These are phyloP conservation scores for Cyclina sinensis DNA, from an alignment of 1,140 invertebrate genomes.

Conservation along the genomic window DNA sequence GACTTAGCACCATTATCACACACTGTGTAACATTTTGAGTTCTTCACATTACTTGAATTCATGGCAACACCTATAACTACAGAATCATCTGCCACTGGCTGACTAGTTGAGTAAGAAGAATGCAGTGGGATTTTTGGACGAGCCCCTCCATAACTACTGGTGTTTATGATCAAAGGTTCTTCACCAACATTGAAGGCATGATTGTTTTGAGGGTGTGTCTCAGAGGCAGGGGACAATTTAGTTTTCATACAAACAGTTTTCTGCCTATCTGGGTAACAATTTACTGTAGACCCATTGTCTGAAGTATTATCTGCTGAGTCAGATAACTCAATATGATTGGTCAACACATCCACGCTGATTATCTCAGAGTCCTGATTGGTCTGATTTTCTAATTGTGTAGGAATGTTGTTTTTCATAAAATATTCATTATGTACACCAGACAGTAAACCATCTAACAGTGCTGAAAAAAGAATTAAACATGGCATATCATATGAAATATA, in stretches of 20 bases:
- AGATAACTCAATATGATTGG: conserved; percentile 55
- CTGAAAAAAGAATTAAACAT: too few species aligned
- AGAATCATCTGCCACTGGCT: conserved; percentile 24
- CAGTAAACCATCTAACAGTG: conserved; percentile 54
- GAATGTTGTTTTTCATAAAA: conserved; percentile 36
- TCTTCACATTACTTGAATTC: conserved; percentile 35
- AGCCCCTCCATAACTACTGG: conserved; percentile 76
- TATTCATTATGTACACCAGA: conserved; percentile 64
- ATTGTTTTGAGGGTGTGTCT: conserved; percentile 78
- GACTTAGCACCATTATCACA: conserved; percentile 56
- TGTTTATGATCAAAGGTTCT: conserved; percentile 70
- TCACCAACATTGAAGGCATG: conserved; percentile 74
- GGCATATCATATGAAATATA: too few species aligned
- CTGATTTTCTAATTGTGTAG: conserved; percentile 25
- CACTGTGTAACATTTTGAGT: conserved; percentile 27
- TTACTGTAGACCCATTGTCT: conserved; percentile 30
- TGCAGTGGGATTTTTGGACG: conserved; percentile 73
- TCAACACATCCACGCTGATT: conserved; percentile 60
- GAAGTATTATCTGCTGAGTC: conserved; percentile 2
- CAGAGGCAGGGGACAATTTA: conserved; percentile 78
- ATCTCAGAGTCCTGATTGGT: conserved; percentile 52
- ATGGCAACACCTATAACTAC: conserved; percentile 19
- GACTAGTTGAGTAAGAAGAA: conserved; percentile 38
- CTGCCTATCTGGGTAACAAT: conserved; percentile 58
- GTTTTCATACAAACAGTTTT: conserved; percentile 63